These are phyloP conservation scores for Eupithecia exiguata DNA, from an alignment of 2,888 invertebrate species.

Conservation along the genomic window DNA sequence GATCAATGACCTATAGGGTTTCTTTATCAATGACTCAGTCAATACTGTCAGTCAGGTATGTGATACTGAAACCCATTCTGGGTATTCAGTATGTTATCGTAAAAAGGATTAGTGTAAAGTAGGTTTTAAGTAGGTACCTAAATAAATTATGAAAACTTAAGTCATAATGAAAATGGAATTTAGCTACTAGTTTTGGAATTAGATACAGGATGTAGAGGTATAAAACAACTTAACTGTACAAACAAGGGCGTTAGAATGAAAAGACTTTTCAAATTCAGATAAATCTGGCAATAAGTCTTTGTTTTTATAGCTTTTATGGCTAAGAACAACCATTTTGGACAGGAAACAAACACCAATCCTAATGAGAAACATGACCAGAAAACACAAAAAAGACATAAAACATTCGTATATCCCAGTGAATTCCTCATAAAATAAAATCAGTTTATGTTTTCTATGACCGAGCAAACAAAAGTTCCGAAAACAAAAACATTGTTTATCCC, in stretches of 20 bases:
- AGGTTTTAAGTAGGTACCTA: background rate
- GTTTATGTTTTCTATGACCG: constrained; percentile 28
- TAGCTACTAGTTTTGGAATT: background rate
- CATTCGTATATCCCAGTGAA: constrained; percentile 4
- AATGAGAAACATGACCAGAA: constrained; percentile 17
- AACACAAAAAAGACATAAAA: constrained; percentile 14
- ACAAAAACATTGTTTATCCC: constrained; percentile 30
- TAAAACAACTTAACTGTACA: background rate
- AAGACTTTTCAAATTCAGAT: background rate
- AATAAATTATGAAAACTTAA: background rate
- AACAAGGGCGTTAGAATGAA: background rate
- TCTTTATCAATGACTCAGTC: constrained; percentile 23
- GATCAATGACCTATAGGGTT: constrained; percentile 25
- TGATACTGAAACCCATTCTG: constrained; percentile 21
- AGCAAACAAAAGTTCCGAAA: constrained; percentile 26
- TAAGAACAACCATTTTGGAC: background rate
- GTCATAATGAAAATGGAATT: background rate
- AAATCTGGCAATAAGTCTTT: constrained; percentile 2
- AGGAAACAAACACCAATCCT: constrained; percentile 19
- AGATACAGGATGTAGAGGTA: background rate
- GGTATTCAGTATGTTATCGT: constrained; percentile 9
- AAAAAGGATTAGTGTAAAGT: constrained; percentile 1
- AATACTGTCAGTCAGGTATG: constrained; percentile 16
- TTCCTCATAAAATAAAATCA: constrained; percentile 24
- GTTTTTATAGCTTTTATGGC: background rate